These are phyloP conservation scores for Smutsia gigantea DNA, from an alignment of 2,797 vertebrate species.

Conservation along the genomic window DNA sequence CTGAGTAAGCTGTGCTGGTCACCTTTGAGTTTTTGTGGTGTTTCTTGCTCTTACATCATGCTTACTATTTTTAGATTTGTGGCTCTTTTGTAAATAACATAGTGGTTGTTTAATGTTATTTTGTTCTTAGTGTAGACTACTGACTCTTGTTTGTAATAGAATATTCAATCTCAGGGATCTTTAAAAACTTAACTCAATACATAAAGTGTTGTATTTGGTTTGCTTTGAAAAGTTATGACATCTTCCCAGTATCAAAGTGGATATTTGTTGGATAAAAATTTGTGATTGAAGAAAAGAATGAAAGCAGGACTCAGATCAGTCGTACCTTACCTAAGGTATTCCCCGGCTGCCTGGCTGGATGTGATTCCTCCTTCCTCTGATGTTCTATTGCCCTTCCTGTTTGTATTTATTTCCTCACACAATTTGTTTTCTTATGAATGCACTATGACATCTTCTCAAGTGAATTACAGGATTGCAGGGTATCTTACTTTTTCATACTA, in stretches of 20 bases:
- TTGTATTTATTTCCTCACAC: background rate
- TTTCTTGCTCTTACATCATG: conserved; percentile 28
- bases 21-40: background rate
- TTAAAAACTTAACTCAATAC: conserved; percentile 1
- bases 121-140: background rate
- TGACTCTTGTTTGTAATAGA: conserved; percentile 1
- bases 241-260: background rate
- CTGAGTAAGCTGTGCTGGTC: background rate
- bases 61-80: background rate
- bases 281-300: background rate
- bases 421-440: background rate
- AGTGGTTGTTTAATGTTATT: background rate
- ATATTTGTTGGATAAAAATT: background rate
- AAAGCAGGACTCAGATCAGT: background rate
- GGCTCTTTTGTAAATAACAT: background rate
- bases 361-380: background rate
- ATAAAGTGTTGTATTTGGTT: conserved; percentile 21
- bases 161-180: conserved; percentile 21
- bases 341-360: background rate
- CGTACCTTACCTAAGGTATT: background rate
- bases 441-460: background rate
- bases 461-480: background rate
- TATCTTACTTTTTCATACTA: background rate
- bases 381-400: background rate
- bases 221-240: conserved; percentile 32